Evolutionary conservation across 2,888 invertebrate species (phyloP).

Genomic region (Drosophila nigricruria): DNA sequence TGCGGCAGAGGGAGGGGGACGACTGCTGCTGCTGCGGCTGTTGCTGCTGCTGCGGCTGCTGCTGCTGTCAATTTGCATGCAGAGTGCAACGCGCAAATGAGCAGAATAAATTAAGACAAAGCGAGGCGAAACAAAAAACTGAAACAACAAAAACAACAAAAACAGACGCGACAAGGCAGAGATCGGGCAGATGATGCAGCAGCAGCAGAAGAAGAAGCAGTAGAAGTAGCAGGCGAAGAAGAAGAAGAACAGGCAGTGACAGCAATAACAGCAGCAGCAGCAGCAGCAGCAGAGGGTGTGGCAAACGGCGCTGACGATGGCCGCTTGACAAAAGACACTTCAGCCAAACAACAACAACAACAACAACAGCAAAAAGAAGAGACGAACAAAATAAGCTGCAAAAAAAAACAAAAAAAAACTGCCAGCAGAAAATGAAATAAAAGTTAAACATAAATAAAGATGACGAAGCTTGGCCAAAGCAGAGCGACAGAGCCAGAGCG

Average conservation of each 20-base stretch:
- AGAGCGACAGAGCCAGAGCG: constrained; percentile 5
- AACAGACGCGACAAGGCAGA: background rate
- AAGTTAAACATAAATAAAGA: constrained; percentile 76
- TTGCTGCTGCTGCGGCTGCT: constrained; percentile 23
- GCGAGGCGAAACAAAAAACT: constrained; percentile 15
- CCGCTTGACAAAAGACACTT: constrained; percentile 77
- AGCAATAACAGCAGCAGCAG: constrained; percentile 7
- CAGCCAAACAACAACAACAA: constrained; percentile 15
- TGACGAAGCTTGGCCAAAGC: constrained; percentile 70
- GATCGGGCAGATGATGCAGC: constrained; percentile 30
- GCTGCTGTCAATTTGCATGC: constrained; percentile 54
- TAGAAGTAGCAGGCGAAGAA: constrained; percentile 17
- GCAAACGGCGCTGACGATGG: constrained; percentile 65
- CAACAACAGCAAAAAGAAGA: constrained; percentile 17
- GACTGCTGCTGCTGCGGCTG: constrained; percentile 21
- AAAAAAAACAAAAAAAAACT: background rate
- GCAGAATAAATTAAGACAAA: constrained; percentile 71
- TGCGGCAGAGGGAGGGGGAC: background rate
- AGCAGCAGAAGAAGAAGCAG: constrained; percentile 18
- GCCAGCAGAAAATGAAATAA: constrained; percentile 44
- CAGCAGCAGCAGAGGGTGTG: constrained; percentile 36
- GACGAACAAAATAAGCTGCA: background rate
- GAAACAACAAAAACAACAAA: background rate
- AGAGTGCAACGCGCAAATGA: constrained; percentile 63
- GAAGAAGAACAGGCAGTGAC: constrained; percentile 4